Base-by-base conservation (phyloP, 2,113 vertebrate species). In the Uria lomvia region DNA sequence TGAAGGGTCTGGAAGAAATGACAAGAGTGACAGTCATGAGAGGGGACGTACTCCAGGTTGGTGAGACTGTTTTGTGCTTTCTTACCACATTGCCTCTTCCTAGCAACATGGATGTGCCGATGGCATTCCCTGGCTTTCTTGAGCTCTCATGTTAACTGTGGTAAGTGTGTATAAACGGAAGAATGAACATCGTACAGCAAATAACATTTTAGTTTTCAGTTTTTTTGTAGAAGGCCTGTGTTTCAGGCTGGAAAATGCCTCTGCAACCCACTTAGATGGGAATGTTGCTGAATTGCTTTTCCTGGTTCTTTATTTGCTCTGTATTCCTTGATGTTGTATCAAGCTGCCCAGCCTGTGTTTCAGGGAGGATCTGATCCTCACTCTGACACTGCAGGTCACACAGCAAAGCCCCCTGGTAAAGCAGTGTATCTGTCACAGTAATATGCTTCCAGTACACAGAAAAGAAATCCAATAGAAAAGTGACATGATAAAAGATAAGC, bases 401-500 rank as follows among this genome's bases (percentile, higher is more conserved):
- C 2, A 79, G 70, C 40, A 87, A 58, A 95, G 38, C 29, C 50
- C 56, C 38, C 19, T 53, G 38, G 56, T 55, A 71, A 92, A 89
- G 49, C 49, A 55, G 42, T 56, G 59, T 59, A 34, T 65, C 43
- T 96, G 66, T 70, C 91, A 79, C 79, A 86, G 43, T 45, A 58
- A 90, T 20, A 20, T 45, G 53, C 47, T 80, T 95, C 91, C 90
- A 93, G 81, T 87, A 93, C 67, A 94, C 92, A 95, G 97, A 96
- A 96, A 95, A 85, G 70, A 84, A 98, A 97, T 97, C 86, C 92
- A 96, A 91, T 96, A 93, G 92, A 80, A 93, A 97, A 96, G 82
- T 96, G 97, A 97, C 96, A 95, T 80, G 90, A 92, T 96, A 87
- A 97, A 97, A 91, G 83, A 96, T 90, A 86, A 97, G 63, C 85